Base-by-base conservation (phyloP, 2,113 vertebrate species). In the Zosterops pallidus region DNA sequence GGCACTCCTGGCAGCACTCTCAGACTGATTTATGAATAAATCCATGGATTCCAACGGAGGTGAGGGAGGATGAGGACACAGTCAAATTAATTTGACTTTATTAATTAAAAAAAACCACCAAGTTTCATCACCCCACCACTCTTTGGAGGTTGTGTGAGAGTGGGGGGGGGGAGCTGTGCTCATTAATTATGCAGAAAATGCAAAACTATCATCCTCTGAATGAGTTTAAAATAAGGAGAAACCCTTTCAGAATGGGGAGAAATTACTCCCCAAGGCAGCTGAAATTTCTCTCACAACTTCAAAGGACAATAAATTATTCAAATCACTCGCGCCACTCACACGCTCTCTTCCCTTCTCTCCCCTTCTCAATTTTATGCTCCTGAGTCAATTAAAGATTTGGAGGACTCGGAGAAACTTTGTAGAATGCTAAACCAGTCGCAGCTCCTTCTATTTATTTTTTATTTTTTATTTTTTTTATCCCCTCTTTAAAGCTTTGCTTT, bases 221-320 rank as follows among this genome's bases (percentile, higher is more conserved):
- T 94, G 94, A 95, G 94, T 92, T 92, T 94, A 94, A 96, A 96
- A 93, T 89, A 83, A 95, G 94, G 92, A 96, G 93, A 95, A 95
- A 95, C 94, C 94, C 95, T 96, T 94, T 97, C 94, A 93, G 93
- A 96, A 97, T 39, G 76, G 86, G 93, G 90, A 96, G 92, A 97
- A 97, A 97, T 93, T 76, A 97, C 93, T 89, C 74, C 97, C 97
- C 96, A 97, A 97, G 97, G 96, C 97, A 86, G 95, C 94, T 96
- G 95, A 97, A 94, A 97, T 98, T 98, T 96, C 97, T 96, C 96
- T 91, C 79, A 81, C 94, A 98, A 97, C 98, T 98, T 98, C 98
- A 98, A 98, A 98, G 98, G 92, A 96, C 98, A 97, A 98, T 98
- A 97, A 98, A 98, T 98, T 98, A 98, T 98, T 98, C 97, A 98